Evolutionary conservation across 2,113 vertebrate genomes (phyloP).

Genomic region (Clarias magur): DNA sequence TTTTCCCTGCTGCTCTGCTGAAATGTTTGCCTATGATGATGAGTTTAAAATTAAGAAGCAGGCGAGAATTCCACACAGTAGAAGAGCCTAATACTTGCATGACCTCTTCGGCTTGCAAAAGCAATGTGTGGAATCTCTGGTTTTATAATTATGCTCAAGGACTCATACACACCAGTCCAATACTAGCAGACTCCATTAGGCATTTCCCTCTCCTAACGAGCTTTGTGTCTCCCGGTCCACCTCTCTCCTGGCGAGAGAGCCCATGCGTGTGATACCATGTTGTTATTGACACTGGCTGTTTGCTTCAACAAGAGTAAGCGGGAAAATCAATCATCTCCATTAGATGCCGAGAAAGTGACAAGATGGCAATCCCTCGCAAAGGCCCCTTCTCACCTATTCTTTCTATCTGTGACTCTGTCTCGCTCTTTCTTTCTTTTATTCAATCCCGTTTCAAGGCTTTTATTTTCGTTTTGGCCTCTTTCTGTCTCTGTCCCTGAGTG

Average conservation of each 20-base stretch:
- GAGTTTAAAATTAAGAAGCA: slow-evolving; percentile 48
- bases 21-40: slow-evolving; percentile 38
- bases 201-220: slow-evolving; percentile 39
- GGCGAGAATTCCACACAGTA: slow-evolving; percentile 33
- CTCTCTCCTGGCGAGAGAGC: slow-evolving; percentile 28
- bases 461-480: slow-evolving; percentile 24
- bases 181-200: slow-evolving; percentile 12
- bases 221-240: slow-evolving; percentile 21
- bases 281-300: slow-evolving; percentile 57
- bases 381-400: slow-evolving; percentile 35
- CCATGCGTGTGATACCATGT: slow-evolving; percentile 46
- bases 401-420: slow-evolving; percentile 26
- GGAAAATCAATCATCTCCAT: slow-evolving; percentile 60
- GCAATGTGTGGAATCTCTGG: slow-evolving; percentile 11
- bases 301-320: slow-evolving; percentile 50
- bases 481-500: slow-evolving; percentile 3
- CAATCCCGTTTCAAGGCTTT: slow-evolving; percentile 19
- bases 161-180: slow-evolving; percentile 4
- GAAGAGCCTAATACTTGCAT: slow-evolving; percentile 21
- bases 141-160: slow-evolving; percentile 29
- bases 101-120: not conserved
- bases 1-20: slow-evolving; percentile 47
- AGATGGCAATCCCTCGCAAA: slow-evolving; percentile 51
- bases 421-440: slow-evolving; percentile 39
- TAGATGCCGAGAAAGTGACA: slow-evolving; percentile 56